A percentile compares a stretch with the other conserved stretches of the same genome.
Evolutionary conservation across 1,140 invertebrate genomes (phyloP).

Genomic region (Drosophila fuyamai): DNA sequence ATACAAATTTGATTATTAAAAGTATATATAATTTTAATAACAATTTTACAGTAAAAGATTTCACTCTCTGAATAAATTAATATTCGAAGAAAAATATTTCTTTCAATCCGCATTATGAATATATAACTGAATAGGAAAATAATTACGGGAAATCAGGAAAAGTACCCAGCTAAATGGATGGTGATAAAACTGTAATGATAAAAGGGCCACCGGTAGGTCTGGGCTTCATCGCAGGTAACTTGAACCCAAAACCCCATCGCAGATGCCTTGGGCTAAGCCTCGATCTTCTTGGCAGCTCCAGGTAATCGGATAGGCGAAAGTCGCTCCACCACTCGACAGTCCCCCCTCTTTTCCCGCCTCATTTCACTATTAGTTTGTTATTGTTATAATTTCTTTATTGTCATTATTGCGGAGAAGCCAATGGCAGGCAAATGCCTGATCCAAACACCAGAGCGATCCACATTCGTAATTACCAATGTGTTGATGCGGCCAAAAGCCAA

Average conservation of each 20-base stretch:
- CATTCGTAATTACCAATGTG: conserved; percentile 63
- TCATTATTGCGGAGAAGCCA: conserved; percentile 65
- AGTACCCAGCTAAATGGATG: neutral
- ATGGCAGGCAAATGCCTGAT: conserved; percentile 33
- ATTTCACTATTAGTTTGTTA: conserved; percentile 74
- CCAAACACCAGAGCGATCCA: conserved; percentile 30
- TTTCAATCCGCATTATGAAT: neutral
- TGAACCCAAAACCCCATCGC: conserved; percentile 39
- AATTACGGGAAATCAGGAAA: conserved; percentile 1
- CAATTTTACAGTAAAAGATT: no score
- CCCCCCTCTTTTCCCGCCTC: conserved; percentile 13
- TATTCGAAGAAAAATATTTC: no score
- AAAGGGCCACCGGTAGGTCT: conserved; percentile 25
- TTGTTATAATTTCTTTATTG: conserved; percentile 82
- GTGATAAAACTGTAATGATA: conserved; percentile 18
- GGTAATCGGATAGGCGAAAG: conserved; percentile 81
- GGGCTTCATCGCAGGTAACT: conserved; percentile 42
- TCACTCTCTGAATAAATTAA: no score
- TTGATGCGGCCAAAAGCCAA: conserved; percentile 68
- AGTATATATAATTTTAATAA: no score
- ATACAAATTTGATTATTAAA: no score
- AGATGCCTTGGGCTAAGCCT: conserved; percentile 19
- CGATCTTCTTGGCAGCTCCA: conserved; percentile 28
- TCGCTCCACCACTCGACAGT: conserved; percentile 43
- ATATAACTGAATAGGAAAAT: neutral